phyloP scores from a whole-genome alignment of 2,113 vertebrate genomes.

The Cromileptes altivelis region DNA sequence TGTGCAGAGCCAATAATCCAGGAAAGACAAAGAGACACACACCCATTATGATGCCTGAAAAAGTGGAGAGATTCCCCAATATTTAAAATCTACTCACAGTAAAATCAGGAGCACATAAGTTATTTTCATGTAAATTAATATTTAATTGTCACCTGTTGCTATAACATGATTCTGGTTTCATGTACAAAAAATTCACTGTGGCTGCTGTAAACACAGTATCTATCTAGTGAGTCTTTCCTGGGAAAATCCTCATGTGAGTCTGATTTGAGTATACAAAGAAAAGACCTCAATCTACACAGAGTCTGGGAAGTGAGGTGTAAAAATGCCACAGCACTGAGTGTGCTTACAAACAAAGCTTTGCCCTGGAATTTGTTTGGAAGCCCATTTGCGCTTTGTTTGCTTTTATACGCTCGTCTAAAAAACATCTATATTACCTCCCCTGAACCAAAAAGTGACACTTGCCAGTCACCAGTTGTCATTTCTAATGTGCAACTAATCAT shows the following conservation, averaged over 20 bases:
- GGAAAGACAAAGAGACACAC: neutral
- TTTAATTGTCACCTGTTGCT: neutral
- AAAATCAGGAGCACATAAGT: neutral
- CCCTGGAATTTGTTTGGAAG: neutral
- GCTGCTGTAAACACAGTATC: neutral
- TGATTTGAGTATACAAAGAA: neutral
- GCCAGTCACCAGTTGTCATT: constrained; percentile 38
- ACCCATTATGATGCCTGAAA: neutral
- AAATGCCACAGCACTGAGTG: neutral
- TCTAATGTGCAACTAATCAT: constrained; percentile 44
- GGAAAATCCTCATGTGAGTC: neutral
- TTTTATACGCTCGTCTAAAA: neutral
- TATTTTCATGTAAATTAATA: neutral
- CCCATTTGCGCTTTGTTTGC: constrained; percentile 13
- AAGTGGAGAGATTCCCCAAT: neutral
- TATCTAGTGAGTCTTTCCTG: neutral
- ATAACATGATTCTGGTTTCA: neutral
- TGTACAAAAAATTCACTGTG: neutral
- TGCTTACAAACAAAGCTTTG: constrained; percentile 23
- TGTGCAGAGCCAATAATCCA: neutral
- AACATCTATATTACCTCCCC: constrained; percentile 13
- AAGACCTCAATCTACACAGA: constrained; percentile 4
- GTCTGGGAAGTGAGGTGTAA: constrained; percentile 14
- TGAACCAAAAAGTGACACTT: constrained; percentile 36
- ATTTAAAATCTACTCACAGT: neutral